Evolutionary conservation across 2,888 invertebrate species (phyloP), one percentile per base, ranked within the genome.

Genomic region (Ophion costatus): DNA sequence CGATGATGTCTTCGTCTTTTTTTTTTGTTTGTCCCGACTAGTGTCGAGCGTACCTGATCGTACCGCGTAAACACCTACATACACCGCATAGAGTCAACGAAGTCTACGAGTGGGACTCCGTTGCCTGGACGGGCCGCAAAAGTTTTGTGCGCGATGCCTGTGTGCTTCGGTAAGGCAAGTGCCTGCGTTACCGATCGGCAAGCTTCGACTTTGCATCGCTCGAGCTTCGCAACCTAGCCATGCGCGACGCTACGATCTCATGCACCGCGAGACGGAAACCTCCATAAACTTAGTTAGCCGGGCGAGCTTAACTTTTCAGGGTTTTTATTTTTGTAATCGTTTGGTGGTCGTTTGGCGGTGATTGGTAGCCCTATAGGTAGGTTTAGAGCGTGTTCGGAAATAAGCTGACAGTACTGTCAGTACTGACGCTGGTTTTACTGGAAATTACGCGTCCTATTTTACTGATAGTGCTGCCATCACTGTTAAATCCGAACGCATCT

Each of bases 21-120:
- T 76, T 59, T 76, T 63, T 73, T 64, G 42, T 76, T 82, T 69
- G 66, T 70, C 75, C 69, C 61, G 14, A 29, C 11, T 59, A 63
- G 80, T 82, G 83, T 84, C 73, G 79, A 86, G 78, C 81, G 86
- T 85, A 80, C 80, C 80, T 74, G 74, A 74, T n/a, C 80, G 80
- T 74, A 88, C 88, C 90, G 90, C 89, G 90, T 90, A 91, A 91
- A 92, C 91, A 91, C 91, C 88, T 87, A 87, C 69, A 85, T 71
- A 82, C 87, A 87, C 89, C 89, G 89, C 90, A 89, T 90, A 88
- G 87, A 89, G 87, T 89, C 91, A 91, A 91, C 91, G 38, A 38
- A 91, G 24, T 38, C 42, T 24, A 33, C 17, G 51, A 51, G 51
- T 51, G 14, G 14, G 51, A 51, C 51, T 17, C 51, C 51, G 51